Conservation (phyloP, 2,888 invertebrate genomes). For the Oconnorella tubifera region DNA sequence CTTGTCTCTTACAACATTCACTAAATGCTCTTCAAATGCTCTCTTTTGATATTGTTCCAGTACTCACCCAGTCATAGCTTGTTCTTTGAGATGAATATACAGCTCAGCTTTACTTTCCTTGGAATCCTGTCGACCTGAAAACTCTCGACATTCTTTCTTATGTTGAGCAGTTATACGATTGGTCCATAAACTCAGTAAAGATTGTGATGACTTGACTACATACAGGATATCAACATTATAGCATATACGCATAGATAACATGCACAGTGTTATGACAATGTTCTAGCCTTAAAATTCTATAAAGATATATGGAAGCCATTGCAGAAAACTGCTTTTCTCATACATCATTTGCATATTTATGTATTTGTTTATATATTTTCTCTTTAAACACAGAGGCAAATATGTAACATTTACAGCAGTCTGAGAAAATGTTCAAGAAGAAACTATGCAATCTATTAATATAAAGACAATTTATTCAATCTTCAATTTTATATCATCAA, state of each 20-base stretch:
- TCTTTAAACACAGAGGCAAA: too few species aligned
- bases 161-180: slow-evolving; percentile 57
- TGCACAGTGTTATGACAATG: not conserved
- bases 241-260: too few species aligned
- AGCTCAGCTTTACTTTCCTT: slow-evolving; percentile 42
- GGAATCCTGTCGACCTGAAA: slow-evolving; percentile 60
- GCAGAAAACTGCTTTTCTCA: not conserved
- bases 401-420: too few species aligned
- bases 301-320: not conserved
- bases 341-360: too few species aligned
- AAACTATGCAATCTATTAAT: too few species aligned
- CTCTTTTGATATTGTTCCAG: too few species aligned
- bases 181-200: slow-evolving; percentile 67
- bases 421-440: too few species aligned
- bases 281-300: not conserved
- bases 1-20: too few species aligned
- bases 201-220: slow-evolving; percentile 40
- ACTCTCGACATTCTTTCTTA: slow-evolving; percentile 61
- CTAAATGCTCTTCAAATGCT: too few species aligned
- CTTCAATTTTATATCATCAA: not conserved
- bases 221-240: slow-evolving; percentile 6
- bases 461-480: too few species aligned
- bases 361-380: too few species aligned
- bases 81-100: slow-evolving; percentile 43
- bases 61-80: not conserved